phyloP scores from a whole-genome alignment of 2,113 vertebrate species.

The Strix uralensis region DNA sequence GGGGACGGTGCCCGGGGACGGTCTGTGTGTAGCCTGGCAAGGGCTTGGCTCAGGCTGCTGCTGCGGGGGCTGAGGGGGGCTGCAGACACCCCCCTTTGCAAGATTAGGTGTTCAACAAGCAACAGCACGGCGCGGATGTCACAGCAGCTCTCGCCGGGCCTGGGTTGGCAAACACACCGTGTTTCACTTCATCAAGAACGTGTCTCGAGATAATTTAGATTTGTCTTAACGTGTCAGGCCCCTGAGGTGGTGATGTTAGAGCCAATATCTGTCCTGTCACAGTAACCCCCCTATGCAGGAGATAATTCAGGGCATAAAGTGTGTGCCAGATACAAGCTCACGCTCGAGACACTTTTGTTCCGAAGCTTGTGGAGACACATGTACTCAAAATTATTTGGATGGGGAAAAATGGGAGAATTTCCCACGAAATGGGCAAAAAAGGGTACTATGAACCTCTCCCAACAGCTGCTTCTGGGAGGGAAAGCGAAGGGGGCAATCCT shows the following conservation, averaged over 20 bases:
- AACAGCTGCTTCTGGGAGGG: not conserved
- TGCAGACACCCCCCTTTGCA: not conserved
- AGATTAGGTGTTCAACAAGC: not conserved
- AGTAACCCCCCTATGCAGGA: not conserved
- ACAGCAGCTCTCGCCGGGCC: fast-evolving
- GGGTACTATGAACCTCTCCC: not conserved
- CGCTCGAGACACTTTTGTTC: fast-evolving
- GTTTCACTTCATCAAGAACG: fast-evolving
- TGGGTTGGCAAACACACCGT: fast-evolving
- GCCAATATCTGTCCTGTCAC: not conserved
- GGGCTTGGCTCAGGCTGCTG: not conserved
- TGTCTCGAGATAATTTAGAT: not conserved
- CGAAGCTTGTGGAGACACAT: fast-evolving
- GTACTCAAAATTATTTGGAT: not conserved
- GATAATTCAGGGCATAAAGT: not conserved
- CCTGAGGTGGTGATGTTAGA: not conserved
- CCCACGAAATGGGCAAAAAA: not conserved
- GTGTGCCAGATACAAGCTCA: not conserved
- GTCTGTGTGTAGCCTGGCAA: too few species aligned
- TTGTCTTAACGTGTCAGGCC: not conserved
- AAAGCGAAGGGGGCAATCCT: not conserved
- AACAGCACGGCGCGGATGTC: fast-evolving
- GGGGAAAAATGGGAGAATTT: not conserved
- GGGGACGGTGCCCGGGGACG: fast-evolving
- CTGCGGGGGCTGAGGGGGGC: too few species aligned